A percentile compares a stretch with the other conserved stretches of the same genome.
Conservation (phyloP, 2,888 invertebrate genomes). For the Argyresthia goedartella region DNA sequence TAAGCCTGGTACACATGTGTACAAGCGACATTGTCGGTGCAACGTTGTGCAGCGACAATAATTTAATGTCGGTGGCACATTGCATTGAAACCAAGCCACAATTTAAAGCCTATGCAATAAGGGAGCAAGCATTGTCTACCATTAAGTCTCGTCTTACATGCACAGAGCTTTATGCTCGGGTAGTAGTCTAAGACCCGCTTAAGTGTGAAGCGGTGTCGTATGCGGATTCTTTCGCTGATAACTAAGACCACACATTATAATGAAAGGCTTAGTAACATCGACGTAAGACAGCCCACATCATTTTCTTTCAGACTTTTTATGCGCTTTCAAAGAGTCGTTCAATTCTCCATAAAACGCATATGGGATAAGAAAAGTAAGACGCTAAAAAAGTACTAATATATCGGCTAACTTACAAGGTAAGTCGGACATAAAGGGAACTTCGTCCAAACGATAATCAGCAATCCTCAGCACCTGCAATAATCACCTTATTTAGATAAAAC, state of each 20-base stretch:
- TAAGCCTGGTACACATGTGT: slow-evolving; percentile 56
- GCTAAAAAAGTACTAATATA: too few relatives aligned
- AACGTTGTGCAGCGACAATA: slow-evolving; percentile 60
- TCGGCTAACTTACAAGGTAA: too few relatives aligned
- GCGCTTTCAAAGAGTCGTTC: too few relatives aligned
- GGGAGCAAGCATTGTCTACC: slow-evolving; percentile 58
- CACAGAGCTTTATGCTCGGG: slow-evolving; percentile 39
- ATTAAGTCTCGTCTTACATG: slow-evolving; percentile 52
- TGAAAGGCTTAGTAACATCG: background rate
- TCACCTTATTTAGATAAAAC: slow-evolving; percentile 48
- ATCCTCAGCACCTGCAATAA: slow-evolving; percentile 27
- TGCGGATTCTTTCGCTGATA: background rate
- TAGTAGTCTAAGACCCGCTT: slow-evolving; percentile 15
- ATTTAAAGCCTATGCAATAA: slow-evolving; percentile 68
- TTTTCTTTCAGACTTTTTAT: too few relatives aligned
- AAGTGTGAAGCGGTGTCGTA: background rate
- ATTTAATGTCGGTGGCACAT: slow-evolving; percentile 63
- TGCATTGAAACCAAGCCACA: slow-evolving; percentile 66
- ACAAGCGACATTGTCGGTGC: slow-evolving; percentile 39
- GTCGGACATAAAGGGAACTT: background rate
- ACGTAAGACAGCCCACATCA: background rate
- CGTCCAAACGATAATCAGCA: background rate
- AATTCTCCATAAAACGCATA: too few relatives aligned
- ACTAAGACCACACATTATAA: slow-evolving; percentile 1
- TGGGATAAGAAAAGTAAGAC: too few relatives aligned